Base-by-base conservation (phyloP, 2,888 invertebrate genomes). In the Mechanitis mazaeus region DNA sequence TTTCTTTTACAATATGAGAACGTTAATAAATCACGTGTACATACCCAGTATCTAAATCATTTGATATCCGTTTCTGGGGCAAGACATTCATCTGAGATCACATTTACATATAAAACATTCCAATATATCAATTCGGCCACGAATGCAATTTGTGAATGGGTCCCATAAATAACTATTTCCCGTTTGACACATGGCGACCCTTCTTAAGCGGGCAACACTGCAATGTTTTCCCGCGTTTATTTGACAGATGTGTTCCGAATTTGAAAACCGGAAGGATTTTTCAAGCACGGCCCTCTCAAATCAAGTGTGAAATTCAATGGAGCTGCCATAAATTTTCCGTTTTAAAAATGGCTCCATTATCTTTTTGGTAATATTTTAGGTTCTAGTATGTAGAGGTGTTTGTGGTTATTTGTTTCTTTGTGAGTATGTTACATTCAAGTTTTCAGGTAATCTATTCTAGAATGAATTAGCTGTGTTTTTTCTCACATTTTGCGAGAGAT, bases 231-330 rank as follows among this genome's bases (percentile, higher is more conserved):
- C 84, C 83, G 81, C 84, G 75, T 81, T 79, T 81, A 81, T 86
- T 87, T 88, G 88, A 88, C 82, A 87, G 83, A 88, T 87, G 87
- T 75, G 78, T 84, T 84, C 76, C 75, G 75, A 78, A 79, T 83
- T 83, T 78, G 81, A 81, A 80, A 84, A 81, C 78, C 78, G 83
- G 77, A 80, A 83, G 82, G 81, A 81, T 84, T 86, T 87, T 84
- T 81, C 85, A 79, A 82, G 74, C 77, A 65, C 71, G 68, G 71
- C 73, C 80, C 81, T 76, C 76, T 79, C 79, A 87, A 88, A 87
- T 90, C 88, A 89, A 86, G 78, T 84, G 87, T 87, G 86, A 88
- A 89, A 90, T 89, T 89, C 89, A 89, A 90, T 90, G 85, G 87
- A 77, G 74, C 73, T 73, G 69, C 81, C 73, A 87, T 89, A 87